These are phyloP conservation scores for Furcula furcula DNA, from an alignment of 2,888 invertebrate species.

Conservation along the genomic window DNA sequence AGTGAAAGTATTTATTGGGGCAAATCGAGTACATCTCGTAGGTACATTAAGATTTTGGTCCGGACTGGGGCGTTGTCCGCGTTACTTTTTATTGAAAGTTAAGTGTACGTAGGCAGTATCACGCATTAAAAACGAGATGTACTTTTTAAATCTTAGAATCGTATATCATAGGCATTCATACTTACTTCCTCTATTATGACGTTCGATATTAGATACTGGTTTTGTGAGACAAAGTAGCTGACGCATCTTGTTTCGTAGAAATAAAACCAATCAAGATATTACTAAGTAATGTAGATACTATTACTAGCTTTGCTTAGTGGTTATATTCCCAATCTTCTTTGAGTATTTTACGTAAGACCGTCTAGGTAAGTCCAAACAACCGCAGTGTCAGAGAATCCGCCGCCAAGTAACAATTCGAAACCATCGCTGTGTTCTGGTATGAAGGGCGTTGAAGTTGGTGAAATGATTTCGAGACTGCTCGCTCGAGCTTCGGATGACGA, in stretches of 20 bases:
- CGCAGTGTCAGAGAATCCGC: no score
- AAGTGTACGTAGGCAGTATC: constrained; percentile 5
- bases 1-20: constrained; percentile 54
- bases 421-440: no score
- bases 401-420: no score
- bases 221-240: no score
- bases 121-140: not conserved
- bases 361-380: no score
- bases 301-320: no score
- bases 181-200: not conserved
- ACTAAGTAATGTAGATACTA: no score
- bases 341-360: no score
- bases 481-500: no score
- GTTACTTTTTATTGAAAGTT: constrained; percentile 20
- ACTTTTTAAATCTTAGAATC: not conserved
- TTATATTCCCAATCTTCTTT: no score
- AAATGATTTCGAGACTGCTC: no score
- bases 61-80: constrained; percentile 12
- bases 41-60: constrained; percentile 23
- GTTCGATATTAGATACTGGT: not conserved
- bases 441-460: no score
- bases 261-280: not conserved
- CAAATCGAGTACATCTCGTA: constrained; percentile 33
- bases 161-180: not conserved
- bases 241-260: not conserved